A percentile compares a stretch with the other conserved stretches of the same genome.
Evolutionary conservation across 2,113 vertebrate species (phyloP).

Genomic region (Pogonocichla stellata): DNA sequence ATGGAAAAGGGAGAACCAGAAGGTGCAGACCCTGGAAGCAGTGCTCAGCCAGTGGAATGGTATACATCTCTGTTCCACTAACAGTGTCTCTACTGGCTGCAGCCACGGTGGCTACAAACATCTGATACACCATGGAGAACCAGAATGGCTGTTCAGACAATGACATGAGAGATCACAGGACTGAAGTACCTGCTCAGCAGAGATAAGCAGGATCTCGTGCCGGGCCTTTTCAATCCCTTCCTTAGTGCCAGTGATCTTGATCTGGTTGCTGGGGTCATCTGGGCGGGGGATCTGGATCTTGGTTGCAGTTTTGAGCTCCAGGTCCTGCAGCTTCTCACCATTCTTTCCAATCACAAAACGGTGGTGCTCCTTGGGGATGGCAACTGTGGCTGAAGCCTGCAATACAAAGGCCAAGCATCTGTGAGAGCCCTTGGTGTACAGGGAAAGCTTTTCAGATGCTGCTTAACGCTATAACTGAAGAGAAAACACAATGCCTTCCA

Average conservation of each 20-base stretch:
- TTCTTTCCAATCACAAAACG: slow-evolving; percentile 99
- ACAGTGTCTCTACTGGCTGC: background rate
- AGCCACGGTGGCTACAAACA: background rate
- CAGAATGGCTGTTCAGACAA: background rate
- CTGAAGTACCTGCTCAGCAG: slow-evolving; percentile 91
- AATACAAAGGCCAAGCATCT: background rate
- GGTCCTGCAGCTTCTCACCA: slow-evolving; percentile 97
- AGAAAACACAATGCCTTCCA: background rate
- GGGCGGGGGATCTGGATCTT: slow-evolving; percentile 99
- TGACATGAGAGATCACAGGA: background rate
- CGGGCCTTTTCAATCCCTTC: slow-evolving; percentile 98
- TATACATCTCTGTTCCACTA: fast-evolving
- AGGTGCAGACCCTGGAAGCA: background rate
- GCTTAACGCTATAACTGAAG: background rate
- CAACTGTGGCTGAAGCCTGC: slow-evolving; percentile 93
- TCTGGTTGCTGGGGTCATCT: slow-evolving; percentile 96
- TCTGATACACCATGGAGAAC: background rate
- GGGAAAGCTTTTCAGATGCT: background rate
- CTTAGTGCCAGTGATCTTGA: slow-evolving; percentile 99
- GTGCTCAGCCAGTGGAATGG: background rate
- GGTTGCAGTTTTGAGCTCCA: slow-evolving; percentile 98
- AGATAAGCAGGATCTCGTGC: slow-evolving; percentile 96
- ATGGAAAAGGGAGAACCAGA: background rate
- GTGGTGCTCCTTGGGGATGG: slow-evolving; percentile 97
- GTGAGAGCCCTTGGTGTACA: background rate